Evolutionary conservation across 1,140 invertebrate species (phyloP).

Genomic region (Bombus terrestris): DNA sequence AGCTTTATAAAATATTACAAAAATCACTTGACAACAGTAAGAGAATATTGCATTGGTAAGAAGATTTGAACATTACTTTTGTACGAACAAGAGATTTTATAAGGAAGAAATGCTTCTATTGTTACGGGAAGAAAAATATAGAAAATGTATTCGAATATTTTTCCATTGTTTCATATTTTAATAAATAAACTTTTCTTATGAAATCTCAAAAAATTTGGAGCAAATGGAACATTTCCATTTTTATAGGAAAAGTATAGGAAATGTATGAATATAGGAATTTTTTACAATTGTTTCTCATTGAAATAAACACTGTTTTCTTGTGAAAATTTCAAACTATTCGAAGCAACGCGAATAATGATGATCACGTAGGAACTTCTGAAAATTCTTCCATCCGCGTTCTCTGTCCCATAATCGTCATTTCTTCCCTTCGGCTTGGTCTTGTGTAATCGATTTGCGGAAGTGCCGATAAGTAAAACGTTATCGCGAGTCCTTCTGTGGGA

Average conservation of each 20-base stretch:
- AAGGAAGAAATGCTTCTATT: neutral
- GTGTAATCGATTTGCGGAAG: slow-evolving; percentile 68
- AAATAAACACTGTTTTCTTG: neutral
- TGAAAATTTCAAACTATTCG: neutral
- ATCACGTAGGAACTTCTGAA: slow-evolving; percentile 16
- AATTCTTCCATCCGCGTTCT: slow-evolving; percentile 27
- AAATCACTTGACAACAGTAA: neutral
- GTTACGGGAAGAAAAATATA: neutral
- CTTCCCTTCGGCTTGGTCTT: slow-evolving; percentile 36
- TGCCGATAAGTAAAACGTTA: slow-evolving; percentile 67
- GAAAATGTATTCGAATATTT: neutral
- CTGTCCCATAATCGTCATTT: slow-evolving; percentile 26
- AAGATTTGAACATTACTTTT: neutral
- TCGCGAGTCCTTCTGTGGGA: slow-evolving; percentile 62
- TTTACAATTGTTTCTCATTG: neutral
- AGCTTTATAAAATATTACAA: neutral
- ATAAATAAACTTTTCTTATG: neutral
- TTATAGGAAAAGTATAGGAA: neutral
- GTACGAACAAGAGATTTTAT: neutral
- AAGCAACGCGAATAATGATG: neutral
- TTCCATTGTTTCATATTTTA: neutral
- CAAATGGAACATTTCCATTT: neutral
- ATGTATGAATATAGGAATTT: neutral
- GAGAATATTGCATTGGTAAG: neutral
- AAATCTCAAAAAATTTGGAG: neutral